Evolutionary conservation across 2,888 invertebrate genomes (phyloP).

Genomic region (Ornithoptera alexandrae): DNA sequence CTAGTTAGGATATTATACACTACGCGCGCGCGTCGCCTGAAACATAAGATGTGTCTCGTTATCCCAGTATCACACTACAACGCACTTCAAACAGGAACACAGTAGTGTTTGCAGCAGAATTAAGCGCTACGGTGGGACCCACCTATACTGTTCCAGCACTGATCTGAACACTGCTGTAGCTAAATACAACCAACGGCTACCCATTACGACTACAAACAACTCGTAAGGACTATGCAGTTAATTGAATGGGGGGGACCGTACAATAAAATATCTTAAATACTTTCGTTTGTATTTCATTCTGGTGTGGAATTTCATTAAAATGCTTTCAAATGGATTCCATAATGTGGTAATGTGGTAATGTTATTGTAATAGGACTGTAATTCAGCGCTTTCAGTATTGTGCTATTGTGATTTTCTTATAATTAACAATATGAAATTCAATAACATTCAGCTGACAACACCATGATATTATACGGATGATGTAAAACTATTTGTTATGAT

Average conservation of each 20-base stretch:
- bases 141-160: too few species aligned
- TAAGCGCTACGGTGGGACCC: too few species aligned
- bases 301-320: slow-evolving; percentile 11
- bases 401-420: slow-evolving; percentile 15
- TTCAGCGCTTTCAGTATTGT: slow-evolving; percentile 13
- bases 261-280: slow-evolving; percentile 8
- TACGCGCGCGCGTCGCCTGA: too few species aligned
- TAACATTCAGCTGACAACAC: slow-evolving; percentile 4
- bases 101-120: too few species aligned
- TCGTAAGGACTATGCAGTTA: neutral
- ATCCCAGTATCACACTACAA: too few species aligned
- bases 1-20: too few species aligned
- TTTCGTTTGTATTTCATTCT: neutral
- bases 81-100: too few species aligned
- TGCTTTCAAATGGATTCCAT: slow-evolving; percentile 13
- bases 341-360: slow-evolving; percentile 5
- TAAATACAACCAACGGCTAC: too few species aligned
- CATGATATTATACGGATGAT: neutral
- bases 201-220: neutral
- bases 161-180: neutral
- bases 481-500: neutral
- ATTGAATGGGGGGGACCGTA: slow-evolving; percentile 3
- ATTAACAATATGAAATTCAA: neutral
- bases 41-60: too few species aligned
- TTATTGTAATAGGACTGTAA: slow-evolving; percentile 16